phyloP scores from a whole-genome alignment of 2,797 vertebrate genomes.

The Myripristis jacobus region DNA sequence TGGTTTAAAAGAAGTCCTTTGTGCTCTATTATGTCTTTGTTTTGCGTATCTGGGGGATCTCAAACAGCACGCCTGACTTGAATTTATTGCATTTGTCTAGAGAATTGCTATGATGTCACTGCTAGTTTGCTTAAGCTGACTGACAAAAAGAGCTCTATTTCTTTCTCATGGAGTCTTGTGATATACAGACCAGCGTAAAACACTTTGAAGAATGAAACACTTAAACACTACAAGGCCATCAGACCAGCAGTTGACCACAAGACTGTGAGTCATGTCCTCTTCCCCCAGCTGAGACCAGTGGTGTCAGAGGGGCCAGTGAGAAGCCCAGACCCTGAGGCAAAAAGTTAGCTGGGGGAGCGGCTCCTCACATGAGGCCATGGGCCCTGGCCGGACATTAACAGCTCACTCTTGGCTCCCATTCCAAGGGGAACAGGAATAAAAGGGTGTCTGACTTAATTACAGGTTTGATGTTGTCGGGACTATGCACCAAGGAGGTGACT shows the following conservation, averaged over 20 bases:
- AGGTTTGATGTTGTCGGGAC: conserved; percentile 36
- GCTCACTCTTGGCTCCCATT: conserved; percentile 10
- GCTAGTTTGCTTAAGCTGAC: conserved; percentile 17
- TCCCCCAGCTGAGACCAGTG: conserved; percentile 20
- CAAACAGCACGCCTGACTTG: conserved; percentile 21
- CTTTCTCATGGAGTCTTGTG: conserved; percentile 32
- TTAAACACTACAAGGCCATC: conserved; percentile 13
- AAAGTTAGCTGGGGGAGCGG: conserved; percentile 30
- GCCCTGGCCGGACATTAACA: conserved; percentile 42
- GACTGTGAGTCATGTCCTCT: conserved; percentile 44
- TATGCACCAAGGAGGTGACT: conserved; percentile 14
- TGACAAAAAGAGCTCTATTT: conserved; percentile 22
- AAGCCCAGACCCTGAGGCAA: conserved; percentile 21
- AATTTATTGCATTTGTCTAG: conserved; percentile 38
- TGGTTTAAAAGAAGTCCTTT: conserved; percentile 4
- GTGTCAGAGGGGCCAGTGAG: conserved; percentile 24
- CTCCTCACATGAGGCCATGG: conserved; percentile 32
- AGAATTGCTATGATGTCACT: conserved; percentile 35
- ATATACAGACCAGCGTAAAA: conserved; percentile 34
- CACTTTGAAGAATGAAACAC: conserved; percentile 30
- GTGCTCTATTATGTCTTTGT: conserved; percentile 31
- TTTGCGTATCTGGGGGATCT: conserved; percentile 31
- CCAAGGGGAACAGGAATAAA: conserved; percentile 41
- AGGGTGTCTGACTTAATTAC: conserved; percentile 29
- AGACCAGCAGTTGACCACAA: conserved; percentile 52